Conservation (phyloP, 2,888 invertebrate species). For the Agelastica alni region DNA sequence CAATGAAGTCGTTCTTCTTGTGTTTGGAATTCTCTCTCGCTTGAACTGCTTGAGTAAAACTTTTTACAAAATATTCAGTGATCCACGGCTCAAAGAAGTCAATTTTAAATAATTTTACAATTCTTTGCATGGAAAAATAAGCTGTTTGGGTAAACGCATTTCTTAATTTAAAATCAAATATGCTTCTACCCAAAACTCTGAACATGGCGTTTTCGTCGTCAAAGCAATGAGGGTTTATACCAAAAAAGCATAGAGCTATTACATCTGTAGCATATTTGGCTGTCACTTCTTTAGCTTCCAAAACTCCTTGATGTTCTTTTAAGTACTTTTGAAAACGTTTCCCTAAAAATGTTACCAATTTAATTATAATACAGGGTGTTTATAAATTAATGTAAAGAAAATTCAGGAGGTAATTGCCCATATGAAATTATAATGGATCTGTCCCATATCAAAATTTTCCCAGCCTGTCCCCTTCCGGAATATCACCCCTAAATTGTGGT, state of each 20-base stretch:
- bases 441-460: no score
- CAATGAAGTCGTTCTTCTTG: slow-evolving; percentile 62
- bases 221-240: slow-evolving; percentile 53
- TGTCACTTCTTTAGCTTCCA: slow-evolving; percentile 48
- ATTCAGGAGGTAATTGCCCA: no score
- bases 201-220: slow-evolving; percentile 51
- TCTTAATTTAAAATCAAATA: slow-evolving; percentile 46
- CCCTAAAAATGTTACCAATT: slow-evolving; percentile 13
- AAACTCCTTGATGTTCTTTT: slow-evolving; percentile 10
- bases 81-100: slow-evolving; percentile 41
- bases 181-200: slow-evolving; percentile 46
- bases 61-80: slow-evolving; percentile 41
- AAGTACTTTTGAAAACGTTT: slow-evolving; percentile 16
- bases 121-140: slow-evolving; percentile 41
- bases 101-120: slow-evolving; percentile 41
- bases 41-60: slow-evolving; percentile 45
- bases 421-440: no score
- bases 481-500: slow-evolving; percentile 25
- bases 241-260: slow-evolving; percentile 57
- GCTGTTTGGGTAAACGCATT: slow-evolving; percentile 40
- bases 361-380: no score
- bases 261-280: slow-evolving; percentile 57
- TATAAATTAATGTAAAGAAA: no score
- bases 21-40: slow-evolving; percentile 33
- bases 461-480: no score